Percentiles rank a stretch among this genome's conserved stretches.
These are phyloP conservation scores for Hyposoter didymator DNA, from an alignment of 2,888 invertebrate species.

Conservation along the genomic window DNA sequence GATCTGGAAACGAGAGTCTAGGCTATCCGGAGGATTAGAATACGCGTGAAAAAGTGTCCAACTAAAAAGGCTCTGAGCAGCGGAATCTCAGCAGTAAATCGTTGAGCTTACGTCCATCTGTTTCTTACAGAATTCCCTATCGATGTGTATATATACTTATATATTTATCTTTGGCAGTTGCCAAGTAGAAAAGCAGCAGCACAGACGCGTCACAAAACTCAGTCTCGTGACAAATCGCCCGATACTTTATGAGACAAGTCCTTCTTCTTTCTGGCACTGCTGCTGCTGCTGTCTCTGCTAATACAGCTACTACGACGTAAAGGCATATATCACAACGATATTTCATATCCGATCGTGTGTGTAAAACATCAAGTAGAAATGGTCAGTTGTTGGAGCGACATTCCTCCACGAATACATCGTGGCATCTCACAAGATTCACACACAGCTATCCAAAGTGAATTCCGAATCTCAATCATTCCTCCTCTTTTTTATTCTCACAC, in stretches of 20 bases:
- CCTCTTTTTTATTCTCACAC: not conserved
- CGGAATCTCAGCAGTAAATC: not conserved
- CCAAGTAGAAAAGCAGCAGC: conserved; percentile 52
- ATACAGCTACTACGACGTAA: conserved; percentile 68
- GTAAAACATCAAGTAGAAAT: conserved; percentile 43
- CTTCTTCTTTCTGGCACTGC: conserved; percentile 72
- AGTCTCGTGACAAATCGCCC: conserved; percentile 82
- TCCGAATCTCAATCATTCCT: conserved; percentile 63
- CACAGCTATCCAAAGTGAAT: conserved; percentile 42
- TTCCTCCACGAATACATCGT: conserved; percentile 39
- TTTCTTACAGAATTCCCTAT: not conserved
- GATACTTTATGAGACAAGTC: conserved; percentile 82
- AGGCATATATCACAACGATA: conserved; percentile 81
- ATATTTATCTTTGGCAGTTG: conserved; percentile 19
- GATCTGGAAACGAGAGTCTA: conserved; percentile 60
- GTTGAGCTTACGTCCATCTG: not conserved
- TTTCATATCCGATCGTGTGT: conserved; percentile 72
- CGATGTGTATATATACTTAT: conserved; percentile 5
- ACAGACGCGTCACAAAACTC: conserved; percentile 73
- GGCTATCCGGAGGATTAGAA: conserved; percentile 81
- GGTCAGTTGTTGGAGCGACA: conserved; percentile 44
- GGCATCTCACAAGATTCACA: conserved; percentile 31
- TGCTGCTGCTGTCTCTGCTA: conserved; percentile 54
- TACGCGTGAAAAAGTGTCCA: not conserved
- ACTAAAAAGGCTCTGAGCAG: not conserved